A percentile compares a stretch with the other conserved stretches of the same genome.
Conservation (phyloP, 2,797 vertebrate species). For the Cryptoprocta ferox region DNA sequence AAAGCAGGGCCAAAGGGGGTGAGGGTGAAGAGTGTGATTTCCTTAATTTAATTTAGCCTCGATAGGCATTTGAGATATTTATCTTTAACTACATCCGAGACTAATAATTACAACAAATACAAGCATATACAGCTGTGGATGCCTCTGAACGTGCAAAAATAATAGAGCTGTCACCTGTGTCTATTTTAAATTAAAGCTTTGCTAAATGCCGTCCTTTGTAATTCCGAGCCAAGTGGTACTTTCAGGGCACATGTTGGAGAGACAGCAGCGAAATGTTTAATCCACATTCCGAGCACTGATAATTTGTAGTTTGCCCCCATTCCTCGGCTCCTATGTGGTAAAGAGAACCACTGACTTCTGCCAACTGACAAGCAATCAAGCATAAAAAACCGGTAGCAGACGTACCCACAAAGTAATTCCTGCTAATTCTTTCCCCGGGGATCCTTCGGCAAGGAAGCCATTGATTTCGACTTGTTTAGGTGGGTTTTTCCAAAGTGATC, state of each 20-base stretch:
- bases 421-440: conserved; percentile 76
- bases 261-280: conserved; percentile 58
- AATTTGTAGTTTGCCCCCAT: conserved; percentile 45
- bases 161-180: conserved; percentile 79
- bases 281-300: conserved; percentile 54
- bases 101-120: conserved; percentile 76
- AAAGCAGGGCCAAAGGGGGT: not conserved
- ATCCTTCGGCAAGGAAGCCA: conserved; percentile 69
- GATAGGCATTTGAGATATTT: conserved; percentile 72
- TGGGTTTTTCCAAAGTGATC: conserved; percentile 78
- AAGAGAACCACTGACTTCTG: conserved; percentile 81
- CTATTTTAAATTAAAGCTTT: conserved; percentile 77
- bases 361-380: conserved; percentile 77
- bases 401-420: conserved; percentile 62
- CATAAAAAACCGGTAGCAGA: conserved; percentile 79
- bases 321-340: conserved; percentile 52
- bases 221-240: conserved; percentile 51
- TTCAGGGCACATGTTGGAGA: conserved; percentile 54
- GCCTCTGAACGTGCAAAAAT: conserved; percentile 63
- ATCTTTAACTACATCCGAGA: conserved; percentile 56
- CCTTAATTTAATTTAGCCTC: conserved; percentile 69
- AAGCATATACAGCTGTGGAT: conserved; percentile 65
- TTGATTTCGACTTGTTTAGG: conserved; percentile 72
- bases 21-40: conserved; percentile 54
- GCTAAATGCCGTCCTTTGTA: conserved; percentile 60